Base-by-base conservation (phyloP, 2,888 invertebrate genomes). In the Sphinx pinastri region DNA sequence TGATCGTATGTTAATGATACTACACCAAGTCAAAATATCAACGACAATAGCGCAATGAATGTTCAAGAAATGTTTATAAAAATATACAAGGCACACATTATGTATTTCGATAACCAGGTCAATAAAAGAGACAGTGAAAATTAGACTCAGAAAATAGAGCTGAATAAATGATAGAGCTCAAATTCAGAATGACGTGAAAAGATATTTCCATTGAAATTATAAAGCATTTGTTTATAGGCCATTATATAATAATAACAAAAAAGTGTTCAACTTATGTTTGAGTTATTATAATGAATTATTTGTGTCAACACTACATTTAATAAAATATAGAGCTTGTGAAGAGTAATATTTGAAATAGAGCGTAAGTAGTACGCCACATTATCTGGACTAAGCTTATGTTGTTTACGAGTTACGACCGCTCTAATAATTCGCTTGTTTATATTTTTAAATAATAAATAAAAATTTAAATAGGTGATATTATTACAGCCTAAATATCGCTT, bases 71-170 rank as follows among this genome's bases (percentile, higher is more conserved):
- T 47, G 13, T 49, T 49, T 47, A n/a, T 38, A 63, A 49, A 63
- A 25, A 63, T 63, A 63, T 63, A 19, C 14, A 47, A 47, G 47
- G 6, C 19, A 63, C 60, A 19, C 5, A 49, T 63, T 49, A 19
- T 49, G 47, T 38, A 38, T 38, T 63, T 47, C n/a, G 63, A 63
- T 63, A 63, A 49, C 49, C 63, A 63, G 63, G 63, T 63, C 63
- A 49, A 63, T 63, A 47, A 47, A 49, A 49, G 47, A 63, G 49
- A 49, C 63, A 63, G 63, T 7, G 7, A 49, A 49, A 63, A 63
- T 63, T 19, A 49, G 49, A 63, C 47, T 47, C 1, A 47, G 19
- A 19, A 63, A 63, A 47, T 25, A 63, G 63, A 63, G 63, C 49
- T 19, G 49, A 19, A 63, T 47, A 63, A 63, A 8, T 45, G 12